These are phyloP conservation scores for Oplegnathus fasciatus DNA, from an alignment of 2,113 vertebrate genomes.

Conservation along the genomic window DNA sequence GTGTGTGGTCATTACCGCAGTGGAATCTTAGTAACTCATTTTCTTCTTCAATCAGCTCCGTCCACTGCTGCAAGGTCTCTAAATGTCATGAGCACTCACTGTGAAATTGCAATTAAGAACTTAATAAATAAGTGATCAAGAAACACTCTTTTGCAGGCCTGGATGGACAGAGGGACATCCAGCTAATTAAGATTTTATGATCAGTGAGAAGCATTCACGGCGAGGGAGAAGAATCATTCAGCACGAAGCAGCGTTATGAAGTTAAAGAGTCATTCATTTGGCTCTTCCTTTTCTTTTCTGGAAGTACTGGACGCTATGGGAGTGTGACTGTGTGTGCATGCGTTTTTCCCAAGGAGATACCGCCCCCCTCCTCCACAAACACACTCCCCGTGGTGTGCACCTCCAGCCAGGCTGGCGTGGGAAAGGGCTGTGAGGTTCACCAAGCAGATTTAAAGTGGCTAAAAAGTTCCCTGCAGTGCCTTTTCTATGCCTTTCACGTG, in stretches of 20 bases:
- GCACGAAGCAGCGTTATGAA: constrained; percentile 31
- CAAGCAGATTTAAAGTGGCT: constrained; percentile 69
- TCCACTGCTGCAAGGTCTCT: constrained; percentile 80
- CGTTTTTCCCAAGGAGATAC: background rate
- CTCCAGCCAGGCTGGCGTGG: constrained; percentile 60
- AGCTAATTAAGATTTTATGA: constrained; percentile 81
- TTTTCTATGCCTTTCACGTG: constrained; percentile 49
- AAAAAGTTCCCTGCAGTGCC: constrained; percentile 58
- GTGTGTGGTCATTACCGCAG: constrained; percentile 17
- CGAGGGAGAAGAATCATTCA: constrained; percentile 24
- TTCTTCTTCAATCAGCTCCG: constrained; percentile 67
- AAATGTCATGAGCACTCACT: constrained; percentile 84
- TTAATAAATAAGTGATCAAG: constrained; percentile 78
- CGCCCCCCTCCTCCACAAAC: background rate
- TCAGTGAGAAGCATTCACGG: constrained; percentile 64
- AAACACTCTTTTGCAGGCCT: constrained; percentile 57
- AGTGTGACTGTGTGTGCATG: constrained; percentile 7
- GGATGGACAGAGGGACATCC: constrained; percentile 64
- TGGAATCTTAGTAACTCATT: constrained; percentile 36
- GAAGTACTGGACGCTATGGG: background rate
- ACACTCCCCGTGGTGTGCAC: constrained; percentile 10
- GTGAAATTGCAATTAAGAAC: constrained; percentile 86
- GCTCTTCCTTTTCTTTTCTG: background rate
- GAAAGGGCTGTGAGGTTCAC: constrained; percentile 73
- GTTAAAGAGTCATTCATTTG: constrained; percentile 1